phyloP scores from a whole-genome alignment of 2,113 vertebrate genomes.

The Stegastes partitus region DNA sequence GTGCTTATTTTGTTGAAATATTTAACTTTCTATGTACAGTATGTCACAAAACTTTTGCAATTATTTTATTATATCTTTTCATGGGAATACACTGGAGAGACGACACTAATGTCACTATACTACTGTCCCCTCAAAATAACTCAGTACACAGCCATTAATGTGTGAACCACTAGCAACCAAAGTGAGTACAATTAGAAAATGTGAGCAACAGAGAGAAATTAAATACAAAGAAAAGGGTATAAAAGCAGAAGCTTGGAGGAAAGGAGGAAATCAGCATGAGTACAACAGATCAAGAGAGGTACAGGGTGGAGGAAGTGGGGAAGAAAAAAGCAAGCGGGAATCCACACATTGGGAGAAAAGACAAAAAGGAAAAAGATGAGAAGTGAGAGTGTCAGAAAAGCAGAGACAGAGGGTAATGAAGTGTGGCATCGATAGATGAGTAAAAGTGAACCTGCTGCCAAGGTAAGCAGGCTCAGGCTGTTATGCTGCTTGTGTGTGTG shows the following conservation, averaged over 20 bases:
- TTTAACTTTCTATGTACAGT: background rate
- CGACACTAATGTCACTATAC: too few relatives aligned
- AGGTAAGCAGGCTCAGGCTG: slow-evolving; percentile 44
- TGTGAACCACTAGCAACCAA: too few relatives aligned
- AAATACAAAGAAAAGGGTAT: too few relatives aligned
- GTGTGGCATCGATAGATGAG: slow-evolving; percentile 62
- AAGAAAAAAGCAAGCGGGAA: background rate
- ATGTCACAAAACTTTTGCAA: too few relatives aligned
- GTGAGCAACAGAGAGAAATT: too few relatives aligned
- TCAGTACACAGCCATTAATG: too few relatives aligned
- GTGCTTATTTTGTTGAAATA: background rate
- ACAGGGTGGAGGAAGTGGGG: background rate
- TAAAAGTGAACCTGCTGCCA: slow-evolving; percentile 58
- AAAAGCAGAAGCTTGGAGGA: too few relatives aligned
- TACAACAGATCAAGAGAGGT: too few relatives aligned
- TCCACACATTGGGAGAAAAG: slow-evolving; percentile 26
- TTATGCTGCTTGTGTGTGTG: slow-evolving; percentile 28
- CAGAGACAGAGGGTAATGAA: slow-evolving; percentile 53
- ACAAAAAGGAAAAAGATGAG: slow-evolving; percentile 17
- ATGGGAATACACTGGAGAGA: too few relatives aligned
- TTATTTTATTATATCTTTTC: too few relatives aligned
- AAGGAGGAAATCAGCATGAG: too few relatives aligned
- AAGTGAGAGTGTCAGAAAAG: slow-evolving; percentile 39
- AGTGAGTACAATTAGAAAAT: background rate
- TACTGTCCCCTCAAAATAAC: too few relatives aligned